phyloP scores from a whole-genome alignment of 92 coral and sea anemone genomes.

The Scolanthus callimorphus region DNA sequence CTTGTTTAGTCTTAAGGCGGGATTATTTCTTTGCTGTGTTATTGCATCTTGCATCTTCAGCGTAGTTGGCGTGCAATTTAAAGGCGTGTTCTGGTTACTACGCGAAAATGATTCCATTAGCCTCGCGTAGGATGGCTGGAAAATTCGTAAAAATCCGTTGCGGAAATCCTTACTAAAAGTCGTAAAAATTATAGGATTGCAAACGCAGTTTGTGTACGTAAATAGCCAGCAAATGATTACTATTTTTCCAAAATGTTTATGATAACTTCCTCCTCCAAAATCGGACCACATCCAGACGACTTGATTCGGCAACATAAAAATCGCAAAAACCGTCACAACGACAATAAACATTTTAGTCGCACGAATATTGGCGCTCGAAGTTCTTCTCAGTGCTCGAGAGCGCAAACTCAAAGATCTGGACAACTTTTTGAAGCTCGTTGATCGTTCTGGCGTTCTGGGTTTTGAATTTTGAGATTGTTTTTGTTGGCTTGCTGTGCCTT shows the following conservation, averaged over 20 bases:
- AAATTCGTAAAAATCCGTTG: slow-evolving; percentile 48
- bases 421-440: neutral
- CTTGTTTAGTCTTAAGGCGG: too few species aligned
- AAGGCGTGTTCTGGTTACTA: neutral
- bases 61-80: too few species aligned
- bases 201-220: slow-evolving; percentile 87
- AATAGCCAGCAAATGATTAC: slow-evolving; percentile 78
- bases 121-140: slow-evolving; percentile 7
- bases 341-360: slow-evolving; percentile 93
- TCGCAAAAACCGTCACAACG: slow-evolving; percentile 81
- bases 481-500: neutral
- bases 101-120: neutral
- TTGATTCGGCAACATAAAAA: slow-evolving; percentile 92
- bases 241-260: slow-evolving; percentile 37
- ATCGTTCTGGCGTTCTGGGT: neutral
- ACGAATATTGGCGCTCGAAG: slow-evolving; percentile 26
- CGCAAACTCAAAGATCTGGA: slow-evolving; percentile 13
- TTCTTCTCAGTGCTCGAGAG: neutral
- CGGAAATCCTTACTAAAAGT: slow-evolving; percentile 80
- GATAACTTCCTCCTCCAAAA: slow-evolving; percentile 69
- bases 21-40: too few species aligned
- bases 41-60: too few species aligned
- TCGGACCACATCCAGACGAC: slow-evolving; percentile 94
- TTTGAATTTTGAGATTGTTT: neutral
- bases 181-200: slow-evolving; percentile 83